Evolutionary conservation across 2,797 vertebrate species (phyloP).

Genomic region (Protosalanx chinensis): DNA sequence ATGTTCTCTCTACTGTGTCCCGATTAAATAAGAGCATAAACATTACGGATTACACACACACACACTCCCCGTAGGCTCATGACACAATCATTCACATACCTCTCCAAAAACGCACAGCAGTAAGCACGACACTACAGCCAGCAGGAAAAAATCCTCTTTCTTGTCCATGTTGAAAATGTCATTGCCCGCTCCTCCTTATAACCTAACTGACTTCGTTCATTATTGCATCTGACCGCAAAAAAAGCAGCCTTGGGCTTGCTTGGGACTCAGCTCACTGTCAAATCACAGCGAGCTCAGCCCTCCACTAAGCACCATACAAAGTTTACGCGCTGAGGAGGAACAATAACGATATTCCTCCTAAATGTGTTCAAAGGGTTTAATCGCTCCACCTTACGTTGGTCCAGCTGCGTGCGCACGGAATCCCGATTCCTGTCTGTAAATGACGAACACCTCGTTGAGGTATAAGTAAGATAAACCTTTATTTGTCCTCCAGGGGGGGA

Average conservation of each 20-base stretch:
- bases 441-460: constrained; percentile 12
- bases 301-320: constrained; percentile 43
- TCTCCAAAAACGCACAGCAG: constrained; percentile 29
- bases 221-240: constrained; percentile 19
- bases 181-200: constrained; percentile 21
- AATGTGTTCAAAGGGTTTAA: neutral
- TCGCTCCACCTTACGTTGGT: too few relatives aligned
- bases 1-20: too few relatives aligned
- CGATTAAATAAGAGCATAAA: too few relatives aligned
- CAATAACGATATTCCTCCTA: constrained; percentile 60
- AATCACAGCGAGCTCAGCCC: neutral
- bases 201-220: constrained; percentile 29
- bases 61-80: neutral
- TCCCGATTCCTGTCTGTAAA: neutral
- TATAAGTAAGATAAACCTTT: neutral
- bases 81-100: constrained; percentile 35
- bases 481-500: too few relatives aligned
- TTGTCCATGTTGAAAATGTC: constrained; percentile 46
- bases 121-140: constrained; percentile 20
- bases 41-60: too few relatives aligned
- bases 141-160: constrained; percentile 14
- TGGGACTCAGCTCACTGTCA: neutral
- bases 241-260: neutral
- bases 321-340: neutral
- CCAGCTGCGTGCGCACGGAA: too few relatives aligned